phyloP scores from a whole-genome alignment of 2,888 invertebrate genomes.

The Eutolmus rufibarbis region DNA sequence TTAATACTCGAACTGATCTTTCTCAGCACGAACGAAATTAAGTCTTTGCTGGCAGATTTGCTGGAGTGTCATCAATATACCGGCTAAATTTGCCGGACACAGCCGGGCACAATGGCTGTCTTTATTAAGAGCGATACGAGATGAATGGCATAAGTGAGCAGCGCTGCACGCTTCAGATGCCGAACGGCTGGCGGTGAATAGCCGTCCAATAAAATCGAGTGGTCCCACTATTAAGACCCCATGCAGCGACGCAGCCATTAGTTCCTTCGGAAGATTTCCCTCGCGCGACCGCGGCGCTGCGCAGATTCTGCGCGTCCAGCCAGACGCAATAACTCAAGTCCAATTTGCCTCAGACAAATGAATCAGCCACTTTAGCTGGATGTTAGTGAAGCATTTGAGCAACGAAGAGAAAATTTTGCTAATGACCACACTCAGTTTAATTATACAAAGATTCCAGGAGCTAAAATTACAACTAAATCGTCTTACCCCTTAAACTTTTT shows the following conservation, averaged over 20 bases:
- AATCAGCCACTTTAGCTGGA: background rate
- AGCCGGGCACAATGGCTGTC: background rate
- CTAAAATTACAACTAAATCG: background rate
- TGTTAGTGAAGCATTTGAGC: background rate
- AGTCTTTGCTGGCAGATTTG: background rate
- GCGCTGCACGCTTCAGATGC: background rate
- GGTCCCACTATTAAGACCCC: background rate
- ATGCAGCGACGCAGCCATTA: background rate
- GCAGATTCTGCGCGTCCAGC: background rate
- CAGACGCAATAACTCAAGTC: slow-evolving; percentile 17
- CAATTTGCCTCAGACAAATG: slow-evolving; percentile 11
- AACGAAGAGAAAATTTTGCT: background rate
- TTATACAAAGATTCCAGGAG: background rate
- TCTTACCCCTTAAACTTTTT: too few species aligned
- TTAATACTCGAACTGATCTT: background rate
- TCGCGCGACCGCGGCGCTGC: background rate
- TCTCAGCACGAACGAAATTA: background rate
- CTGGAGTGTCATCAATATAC: slow-evolving; percentile 10
- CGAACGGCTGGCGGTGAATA: background rate
- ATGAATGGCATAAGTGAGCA: slow-evolving; percentile 15
- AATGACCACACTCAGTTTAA: background rate
- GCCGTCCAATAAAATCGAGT: slow-evolving; percentile 4
- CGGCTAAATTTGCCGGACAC: background rate
- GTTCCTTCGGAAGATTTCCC: background rate
- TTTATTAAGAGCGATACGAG: slow-evolving; percentile 8